phyloP scores from a whole-genome alignment of 2,797 vertebrate species.

The Enteromius treurensis region DNA sequence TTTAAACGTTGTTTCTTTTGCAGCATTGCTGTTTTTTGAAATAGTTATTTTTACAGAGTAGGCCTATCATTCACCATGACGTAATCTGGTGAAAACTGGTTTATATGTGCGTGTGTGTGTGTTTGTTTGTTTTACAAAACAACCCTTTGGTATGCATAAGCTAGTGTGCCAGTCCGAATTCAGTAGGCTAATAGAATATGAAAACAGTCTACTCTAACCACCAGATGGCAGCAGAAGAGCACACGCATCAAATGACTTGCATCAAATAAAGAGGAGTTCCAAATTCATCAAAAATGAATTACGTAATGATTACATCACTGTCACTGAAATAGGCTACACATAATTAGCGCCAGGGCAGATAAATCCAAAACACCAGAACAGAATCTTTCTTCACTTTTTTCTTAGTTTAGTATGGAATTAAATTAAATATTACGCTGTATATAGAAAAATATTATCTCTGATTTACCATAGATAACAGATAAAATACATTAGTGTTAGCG shows the following conservation, averaged over 20 bases:
- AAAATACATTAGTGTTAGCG: neutral
- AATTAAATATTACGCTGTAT: neutral
- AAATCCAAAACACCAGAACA: constrained; percentile 10
- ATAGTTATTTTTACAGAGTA: too few species aligned
- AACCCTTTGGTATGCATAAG: neutral
- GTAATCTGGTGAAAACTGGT: too few species aligned
- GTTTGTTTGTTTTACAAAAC: neutral
- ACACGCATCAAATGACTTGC: neutral
- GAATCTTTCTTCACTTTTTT: neutral
- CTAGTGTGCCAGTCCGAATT: neutral
- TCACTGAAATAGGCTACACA: constrained; percentile 9
- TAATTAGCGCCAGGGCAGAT: neutral
- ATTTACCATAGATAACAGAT: neutral
- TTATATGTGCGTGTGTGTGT: neutral
- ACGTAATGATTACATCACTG: constrained; percentile 48
- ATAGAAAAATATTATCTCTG: neutral
- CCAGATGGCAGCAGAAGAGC: constrained; percentile 22
- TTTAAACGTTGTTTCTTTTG: too few species aligned
- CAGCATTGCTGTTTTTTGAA: too few species aligned
- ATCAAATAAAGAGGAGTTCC: constrained; percentile 11
- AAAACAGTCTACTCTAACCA: neutral
- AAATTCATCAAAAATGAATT: constrained; percentile 23
- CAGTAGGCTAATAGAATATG: neutral
- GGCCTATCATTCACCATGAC: too few species aligned
- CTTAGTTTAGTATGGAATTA: neutral